Percentiles rank a stretch among this genome's conserved stretches.
Conservation (phyloP, 2,888 invertebrate species). For the Eudiplozoon nipponicum region DNA sequence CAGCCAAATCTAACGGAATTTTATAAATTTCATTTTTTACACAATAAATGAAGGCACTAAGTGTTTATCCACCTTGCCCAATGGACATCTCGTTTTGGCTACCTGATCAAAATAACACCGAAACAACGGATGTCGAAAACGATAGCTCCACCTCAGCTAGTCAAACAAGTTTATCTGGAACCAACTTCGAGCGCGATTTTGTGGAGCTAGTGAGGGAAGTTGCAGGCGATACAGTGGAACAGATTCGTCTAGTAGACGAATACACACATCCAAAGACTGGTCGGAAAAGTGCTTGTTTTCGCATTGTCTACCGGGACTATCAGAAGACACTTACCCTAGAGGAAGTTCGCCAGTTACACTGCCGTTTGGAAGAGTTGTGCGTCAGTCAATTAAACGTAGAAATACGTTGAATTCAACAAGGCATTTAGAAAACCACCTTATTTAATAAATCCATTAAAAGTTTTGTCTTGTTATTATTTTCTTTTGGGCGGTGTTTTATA, state of each 20-base stretch:
- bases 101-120: not conserved
- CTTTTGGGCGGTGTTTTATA: too few relatives aligned
- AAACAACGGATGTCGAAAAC: not conserved
- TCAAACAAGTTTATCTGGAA: too few relatives aligned
- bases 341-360: slow-evolving; percentile 55
- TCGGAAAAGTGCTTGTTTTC: slow-evolving; percentile 52
- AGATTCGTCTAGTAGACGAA: slow-evolving; percentile 33
- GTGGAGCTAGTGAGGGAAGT: not conserved
- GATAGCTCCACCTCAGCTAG: too few relatives aligned
- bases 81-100: slow-evolving; percentile 1
- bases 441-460: too few relatives aligned
- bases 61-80: not conserved
- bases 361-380: slow-evolving; percentile 37
- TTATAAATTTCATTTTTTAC: too few relatives aligned
- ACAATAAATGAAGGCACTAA: too few relatives aligned
- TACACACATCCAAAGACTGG: slow-evolving; percentile 52
- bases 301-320: slow-evolving; percentile 64
- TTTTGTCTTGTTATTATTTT: too few relatives aligned
- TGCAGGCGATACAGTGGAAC: not conserved
- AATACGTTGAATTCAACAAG: too few relatives aligned
- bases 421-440: too few relatives aligned
- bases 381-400: slow-evolving; percentile 29
- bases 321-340: slow-evolving; percentile 50
- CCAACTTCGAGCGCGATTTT: too few relatives aligned
- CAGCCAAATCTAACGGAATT: too few relatives aligned